Base-by-base conservation (phyloP, 1,140 invertebrate species). In the Halesus radiatus region DNA sequence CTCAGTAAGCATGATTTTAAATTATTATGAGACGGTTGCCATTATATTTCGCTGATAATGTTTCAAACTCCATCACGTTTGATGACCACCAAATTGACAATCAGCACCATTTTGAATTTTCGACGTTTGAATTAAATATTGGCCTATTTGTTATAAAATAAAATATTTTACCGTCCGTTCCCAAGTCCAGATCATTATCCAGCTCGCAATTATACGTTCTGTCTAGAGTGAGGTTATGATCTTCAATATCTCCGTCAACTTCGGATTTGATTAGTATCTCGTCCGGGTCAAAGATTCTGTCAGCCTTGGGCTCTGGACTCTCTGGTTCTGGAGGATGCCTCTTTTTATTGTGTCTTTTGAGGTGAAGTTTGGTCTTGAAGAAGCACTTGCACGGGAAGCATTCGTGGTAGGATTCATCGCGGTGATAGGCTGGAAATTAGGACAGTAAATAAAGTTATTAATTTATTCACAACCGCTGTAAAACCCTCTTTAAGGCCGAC, bases 361-460 rank as follows among this genome's bases (percentile, higher is more conserved):
- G 68, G 62, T 83, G 79, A 26, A 83, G 72, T 70, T 79, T 83
- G 10, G 79, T 52, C 1, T 79, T 80, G 45, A 80, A 83, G 76
- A 78, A 83, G 29, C 81, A 83, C 23, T 76, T 78, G 32, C 81
- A 83, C 29, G 29, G n/a, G 3, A 32, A 32, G 62, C 81, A 83
- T 75, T 80, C 54, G 23, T 78, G 53, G 15, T 73, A 50, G 4
- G 81, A 83, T 54, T 80, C 76, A 37, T 83, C 81, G 1, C 80
- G 52, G 50, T 83, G 81, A 76, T 83, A 80, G 26, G 62, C 81
- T 83, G 37, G 75, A 79, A 77, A 22, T 56, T 3, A 20, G 15
- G 20, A 0, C 10, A 16, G 54, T 26, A 45, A 10, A 37, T 37
- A 37, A 37, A 6, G 7, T 7, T 37, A 8, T 7, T 37, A 8